Evolutionary conservation across 1,140 invertebrate species (phyloP), one percentile per base, ranked within the genome.

Genomic region (Ceratoteleas bidentatus): DNA sequence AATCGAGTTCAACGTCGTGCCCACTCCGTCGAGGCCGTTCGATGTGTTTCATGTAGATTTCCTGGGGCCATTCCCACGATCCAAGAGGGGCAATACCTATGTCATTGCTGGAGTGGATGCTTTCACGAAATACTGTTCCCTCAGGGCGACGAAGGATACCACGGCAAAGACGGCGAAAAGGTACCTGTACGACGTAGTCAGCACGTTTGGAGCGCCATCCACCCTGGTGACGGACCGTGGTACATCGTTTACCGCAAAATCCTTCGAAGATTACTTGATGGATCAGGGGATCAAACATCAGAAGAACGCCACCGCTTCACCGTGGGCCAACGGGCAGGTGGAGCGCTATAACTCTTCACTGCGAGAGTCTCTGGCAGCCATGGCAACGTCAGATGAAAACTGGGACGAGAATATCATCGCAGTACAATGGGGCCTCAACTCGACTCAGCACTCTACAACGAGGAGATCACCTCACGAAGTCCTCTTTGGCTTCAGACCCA

Each of bases 41-140:
- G 64, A 68, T 10, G 34, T 68, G 0, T 6, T 89, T 10, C 86
- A 88, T 24, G 72, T 85, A 8, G 88, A 89, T 54, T 83, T 85
- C 62, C 49, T 87, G 14, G 84, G 85, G 10, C 85, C 83, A 5
- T 89, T 84, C 68, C 58, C 84, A 15, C 86, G 77, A 24, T 85
- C 74, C 36, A 83, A 33, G 10, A 52, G 32, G 4, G 61, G 61
- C 0, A 84, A 84, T 34, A 15, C 53, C 0, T 81, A 86, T 34
- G 36, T 86, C 2, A 52, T 91, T 7, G 87, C 88, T 0, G 76
- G 83, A 0, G 70, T 91, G 0, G 90, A 91, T 24, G 86, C 87
- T 0, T 92, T 85, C 60, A 88, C 85, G 0, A 90, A 88, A 64
- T 91, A 76, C 9, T 54, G n/a, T 0, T 8, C 24, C 0, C 2